These are phyloP conservation scores for Etheostoma perlongum DNA, from an alignment of 2,797 vertebrate species.

Conservation along the genomic window DNA sequence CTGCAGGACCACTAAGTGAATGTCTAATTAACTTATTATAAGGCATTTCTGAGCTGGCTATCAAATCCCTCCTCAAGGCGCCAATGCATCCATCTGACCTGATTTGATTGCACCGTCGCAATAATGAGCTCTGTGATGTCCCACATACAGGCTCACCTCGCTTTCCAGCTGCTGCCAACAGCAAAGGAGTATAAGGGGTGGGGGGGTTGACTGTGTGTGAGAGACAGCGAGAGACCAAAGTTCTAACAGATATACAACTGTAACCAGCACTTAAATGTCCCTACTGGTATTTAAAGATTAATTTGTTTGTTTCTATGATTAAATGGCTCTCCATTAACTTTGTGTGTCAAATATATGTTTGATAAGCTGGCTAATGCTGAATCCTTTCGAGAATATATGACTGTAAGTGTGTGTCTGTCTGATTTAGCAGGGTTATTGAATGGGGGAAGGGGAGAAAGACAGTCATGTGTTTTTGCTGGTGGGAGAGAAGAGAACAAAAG, in stretches of 20 bases:
- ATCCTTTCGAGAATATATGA: slow-evolving; percentile 46
- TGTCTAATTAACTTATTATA: slow-evolving; percentile 85
- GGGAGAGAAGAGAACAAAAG: slow-evolving; percentile 44
- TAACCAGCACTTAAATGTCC: slow-evolving; percentile 62
- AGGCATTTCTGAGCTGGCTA: slow-evolving; percentile 80
- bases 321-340: slow-evolving; percentile 72
- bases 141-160: slow-evolving; percentile 77
- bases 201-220: slow-evolving; percentile 58
- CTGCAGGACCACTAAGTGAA: slow-evolving; percentile 79
- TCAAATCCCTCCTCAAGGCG: slow-evolving; percentile 79
- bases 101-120: slow-evolving; percentile 84
- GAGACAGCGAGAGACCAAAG: slow-evolving; percentile 43
- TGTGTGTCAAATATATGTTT: slow-evolving; percentile 52
- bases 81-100: slow-evolving; percentile 82
- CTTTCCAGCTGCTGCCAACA: slow-evolving; percentile 63
- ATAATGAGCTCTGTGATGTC: slow-evolving; percentile 83
- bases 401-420: neutral
- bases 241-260: slow-evolving; percentile 52
- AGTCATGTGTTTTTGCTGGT: slow-evolving; percentile 51
- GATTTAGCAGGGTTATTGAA: slow-evolving; percentile 13
- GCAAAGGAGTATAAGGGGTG: slow-evolving; percentile 42
- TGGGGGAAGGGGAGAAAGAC: slow-evolving; percentile 1
- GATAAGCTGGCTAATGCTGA: slow-evolving; percentile 52
- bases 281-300: slow-evolving; percentile 81
- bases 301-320: slow-evolving; percentile 82